Evolutionary conservation across 2,888 invertebrate species (phyloP), one percentile per base, ranked within the genome.

Genomic region (Brachyopa scutellaris): DNA sequence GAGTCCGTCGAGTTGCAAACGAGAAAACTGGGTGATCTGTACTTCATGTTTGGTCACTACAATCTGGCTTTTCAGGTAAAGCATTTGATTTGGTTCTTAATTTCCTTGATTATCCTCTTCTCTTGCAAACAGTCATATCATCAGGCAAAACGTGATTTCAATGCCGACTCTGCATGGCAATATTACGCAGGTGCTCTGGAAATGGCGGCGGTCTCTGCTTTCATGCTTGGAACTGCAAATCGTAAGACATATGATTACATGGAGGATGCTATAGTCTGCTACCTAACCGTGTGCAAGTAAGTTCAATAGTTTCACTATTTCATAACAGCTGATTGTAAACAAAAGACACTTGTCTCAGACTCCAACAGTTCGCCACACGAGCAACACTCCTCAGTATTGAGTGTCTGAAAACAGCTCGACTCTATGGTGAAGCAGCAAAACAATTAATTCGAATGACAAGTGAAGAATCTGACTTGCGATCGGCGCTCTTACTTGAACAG

Each of bases 181-280:
- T 97, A 99, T 89, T 98, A 96, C 90, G 98, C 99, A 0, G 98
- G 99, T 7, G 98, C 99, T 3, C 91, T 98, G 53, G 98, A 98
- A 92, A 98, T 99, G 98, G 98, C 98, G 4, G 96, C 97, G 8
- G 90, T 99, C 23, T 95, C 97, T 66, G 96, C 97, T 0, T 98
- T 97, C 88, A 96, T 98, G 96, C 93, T 95, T 66, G 95, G 95
- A 26, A 96, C 96, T 84, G 92, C 94, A 3, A 94, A 93, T 82
- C 92, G 94, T 45, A 96, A 96, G 90, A 95, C 95, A 0, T 94
- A 94, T 84, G 95, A 95, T 84, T 98, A 99, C 88, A 96, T 99
- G 94, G 99, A 99, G 87, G 97, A 97, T 88, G 97, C 98, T 79
- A 97, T 99, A 86, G 93, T 94, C 2, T 97, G 96, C 17, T 99